Base-by-base conservation (phyloP, 2,113 vertebrate genomes). In the Ahaetulla prasina region DNA sequence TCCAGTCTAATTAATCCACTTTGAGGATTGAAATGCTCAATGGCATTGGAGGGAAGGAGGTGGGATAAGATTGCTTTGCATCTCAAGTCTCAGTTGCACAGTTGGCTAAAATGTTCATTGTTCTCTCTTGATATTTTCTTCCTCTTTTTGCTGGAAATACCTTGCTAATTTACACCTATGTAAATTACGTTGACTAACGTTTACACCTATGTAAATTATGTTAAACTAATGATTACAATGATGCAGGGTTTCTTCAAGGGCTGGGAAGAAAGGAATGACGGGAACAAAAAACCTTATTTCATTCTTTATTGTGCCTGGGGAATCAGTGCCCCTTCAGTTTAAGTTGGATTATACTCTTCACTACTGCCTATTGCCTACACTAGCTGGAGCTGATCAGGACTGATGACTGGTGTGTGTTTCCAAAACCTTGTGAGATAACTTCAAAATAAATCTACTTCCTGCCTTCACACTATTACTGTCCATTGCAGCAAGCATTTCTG, bases 51-150 rank as follows among this genome's bases (percentile, higher is more conserved):
- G 91, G 88, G 53, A 86, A 90, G 55, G 30, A 50, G 8, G 18
- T 43, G 47, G 92, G 30, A n/a, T 50, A 18, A 43, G 45, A 52
- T 85, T 60, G 43, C 53, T 89, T 50, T 85, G 52, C 52, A 89
- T 85, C 68, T 85, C n/a, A 55, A 55, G 50, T 86, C 80, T 30
- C 35, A 60, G 54, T 30, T 90, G 23, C 22, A 22, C 22, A n/a
- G 39, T 47, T 92, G 54, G 52, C 45, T 92, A 57, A 92, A 89
- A 47, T 52, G 68, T 92, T 60, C n/a, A 49, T 92, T 89, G 43
- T 55, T 92, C 54, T 63, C 57, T 91, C 57, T 88, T 57, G 52
- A 27, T 57, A 23, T 9, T 47, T 87, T 50, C 20, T 14, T 87
- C 53, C 68, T 89, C 57, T 53, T 92, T 3, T 89, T 85, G 54